A percentile compares a stretch with the other conserved stretches of the same genome.
Conservation (phyloP, 2,888 invertebrate genomes). For the Meiosimyza platycephala region DNA sequence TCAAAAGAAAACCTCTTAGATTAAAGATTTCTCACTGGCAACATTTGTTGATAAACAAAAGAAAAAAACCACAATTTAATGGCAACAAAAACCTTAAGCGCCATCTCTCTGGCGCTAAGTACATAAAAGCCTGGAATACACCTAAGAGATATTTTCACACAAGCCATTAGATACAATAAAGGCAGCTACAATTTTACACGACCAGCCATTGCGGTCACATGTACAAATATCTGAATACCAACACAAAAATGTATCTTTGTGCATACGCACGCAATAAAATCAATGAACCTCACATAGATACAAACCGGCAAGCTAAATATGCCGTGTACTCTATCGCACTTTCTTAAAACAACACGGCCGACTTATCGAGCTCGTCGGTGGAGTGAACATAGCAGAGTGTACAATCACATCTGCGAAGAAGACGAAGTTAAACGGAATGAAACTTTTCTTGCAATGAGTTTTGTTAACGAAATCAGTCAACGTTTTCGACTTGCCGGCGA, state of each 20-base stretch:
- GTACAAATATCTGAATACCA: slow-evolving; percentile 1
- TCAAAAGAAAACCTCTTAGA: not conserved
- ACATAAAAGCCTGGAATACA: slow-evolving; percentile 6
- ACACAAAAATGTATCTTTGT: not conserved
- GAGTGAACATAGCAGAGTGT: slow-evolving; percentile 32
- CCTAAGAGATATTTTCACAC: not conserved
- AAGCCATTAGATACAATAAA: not conserved
- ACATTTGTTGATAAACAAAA: not conserved
- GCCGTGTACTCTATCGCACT: slow-evolving; percentile 1
- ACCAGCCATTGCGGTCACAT: slow-evolving; percentile 44
- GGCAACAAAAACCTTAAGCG: slow-evolving; percentile 11
- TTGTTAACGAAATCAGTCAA: slow-evolving; percentile 61
- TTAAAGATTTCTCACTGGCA: slow-evolving; percentile 10
- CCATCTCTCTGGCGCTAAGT: slow-evolving; percentile 23
- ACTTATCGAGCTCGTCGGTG: slow-evolving; percentile 45
- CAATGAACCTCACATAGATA: slow-evolving; percentile 18
- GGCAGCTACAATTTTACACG: slow-evolving; percentile 13
- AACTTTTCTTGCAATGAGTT: slow-evolving; percentile 61
- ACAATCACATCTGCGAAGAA: slow-evolving; percentile 4
- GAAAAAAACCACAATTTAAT: not conserved
- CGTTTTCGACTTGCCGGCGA: slow-evolving; percentile 63
- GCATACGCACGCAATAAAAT: slow-evolving; percentile 26
- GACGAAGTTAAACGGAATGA: slow-evolving; percentile 39
- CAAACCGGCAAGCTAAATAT: slow-evolving; percentile 34
- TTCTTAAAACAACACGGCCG: slow-evolving; percentile 44